Conservation (phyloP, 1,140 invertebrate species). For the Drosophila nebulosa region DNA sequence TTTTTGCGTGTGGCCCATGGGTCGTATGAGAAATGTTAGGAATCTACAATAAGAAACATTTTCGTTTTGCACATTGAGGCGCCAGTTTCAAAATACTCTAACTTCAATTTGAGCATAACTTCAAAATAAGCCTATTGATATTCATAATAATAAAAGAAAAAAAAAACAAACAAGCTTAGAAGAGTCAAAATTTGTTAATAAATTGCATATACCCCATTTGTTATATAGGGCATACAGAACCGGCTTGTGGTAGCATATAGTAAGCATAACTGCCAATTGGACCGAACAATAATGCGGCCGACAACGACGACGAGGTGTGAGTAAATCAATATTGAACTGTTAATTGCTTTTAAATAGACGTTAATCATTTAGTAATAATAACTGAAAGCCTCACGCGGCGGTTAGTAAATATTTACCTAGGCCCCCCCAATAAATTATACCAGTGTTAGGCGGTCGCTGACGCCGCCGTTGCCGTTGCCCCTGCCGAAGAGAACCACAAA, state of each 20-base stretch:
- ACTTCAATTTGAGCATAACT: not conserved
- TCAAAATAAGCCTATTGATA: too few species aligned
- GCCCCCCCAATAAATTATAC: constrained; percentile 26
- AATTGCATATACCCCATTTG: not conserved
- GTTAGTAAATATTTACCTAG: constrained; percentile 36
- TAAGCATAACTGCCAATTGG: not conserved
- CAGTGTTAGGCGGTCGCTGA: too few species aligned
- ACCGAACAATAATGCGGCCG: not conserved
- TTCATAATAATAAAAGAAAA: not conserved
- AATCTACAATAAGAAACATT: too few species aligned
- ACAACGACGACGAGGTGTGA: too few species aligned
- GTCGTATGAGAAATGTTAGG: not conserved
- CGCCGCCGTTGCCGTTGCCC: constrained; percentile 4
- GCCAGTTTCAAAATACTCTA: not conserved
- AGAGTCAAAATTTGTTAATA: too few species aligned
- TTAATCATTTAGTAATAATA: constrained; percentile 35
- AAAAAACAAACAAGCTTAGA: too few species aligned
- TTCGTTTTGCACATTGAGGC: not conserved
- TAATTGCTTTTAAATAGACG: constrained; percentile 44
- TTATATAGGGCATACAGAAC: not conserved
- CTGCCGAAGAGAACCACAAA: not conserved
- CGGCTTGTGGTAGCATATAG: not conserved
- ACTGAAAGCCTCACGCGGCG: constrained; percentile 2
- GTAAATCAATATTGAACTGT: constrained; percentile 14
- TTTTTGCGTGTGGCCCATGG: constrained; percentile 19